Evolutionary conservation across 1,140 invertebrate genomes (phyloP), one percentile per base, ranked within the genome.

Genomic region (Stegodyphus mimosarum): DNA sequence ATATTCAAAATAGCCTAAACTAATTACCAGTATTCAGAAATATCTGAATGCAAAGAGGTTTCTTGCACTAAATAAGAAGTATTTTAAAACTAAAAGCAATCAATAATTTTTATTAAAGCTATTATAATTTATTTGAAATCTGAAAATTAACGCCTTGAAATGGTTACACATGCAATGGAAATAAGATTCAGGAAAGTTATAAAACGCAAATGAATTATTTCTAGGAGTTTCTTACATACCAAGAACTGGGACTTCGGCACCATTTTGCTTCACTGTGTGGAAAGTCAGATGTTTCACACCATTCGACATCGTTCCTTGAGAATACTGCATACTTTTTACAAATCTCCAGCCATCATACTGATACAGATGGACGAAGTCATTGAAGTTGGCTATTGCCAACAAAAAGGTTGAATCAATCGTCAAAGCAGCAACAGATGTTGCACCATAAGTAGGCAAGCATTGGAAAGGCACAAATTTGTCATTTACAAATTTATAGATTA

Each of bases 341-440:
- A 92, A 92, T 79, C 87, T 87, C 91, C 91, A 92, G 3, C 91
- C 91, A 83, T 92, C 89, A 53, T 91, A 92, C 51, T 92, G 91
- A 77, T 90, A 91, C 6, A 88, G 15, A 67, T 83, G 48, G 6
- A 88, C 81, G 13, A 67, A 70, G 11, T 81, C 79, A n/a, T 87
- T 60, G 50, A 88, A 71, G 48, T 60, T 79, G 15, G 87, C 87
- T 18, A 89, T 64, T 11, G 89, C 83, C 2, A 90, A 66, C 2
- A 88, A 11, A 72, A 89, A 89, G 63, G 84, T 53, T 6, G 63
- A 64, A 51, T 87, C 51, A 88, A 87, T 78, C 70, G 64, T 51
- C 88, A 86, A 66, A 88, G 88, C 17, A 87, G 79, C 80, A 87
- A 89, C 74, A 4, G 88, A 87, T 13, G 86, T 85, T 1, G 88